These are phyloP conservation scores for Dysmachus trigonus DNA, from an alignment of 2,888 invertebrate species.

Conservation along the genomic window DNA sequence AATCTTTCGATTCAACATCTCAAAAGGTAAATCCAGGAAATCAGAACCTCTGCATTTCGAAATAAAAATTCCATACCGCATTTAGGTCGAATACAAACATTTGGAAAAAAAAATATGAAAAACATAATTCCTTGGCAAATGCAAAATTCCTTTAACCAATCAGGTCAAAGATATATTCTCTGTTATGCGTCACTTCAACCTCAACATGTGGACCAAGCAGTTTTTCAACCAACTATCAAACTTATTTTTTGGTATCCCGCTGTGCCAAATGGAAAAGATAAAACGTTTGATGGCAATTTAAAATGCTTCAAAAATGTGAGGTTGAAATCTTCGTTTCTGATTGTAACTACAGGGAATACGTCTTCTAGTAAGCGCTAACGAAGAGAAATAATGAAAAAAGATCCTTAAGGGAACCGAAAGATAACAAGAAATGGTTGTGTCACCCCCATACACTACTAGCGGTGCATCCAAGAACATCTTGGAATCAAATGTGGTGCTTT, in stretches of 20 bases:
- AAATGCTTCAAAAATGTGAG: not conserved
- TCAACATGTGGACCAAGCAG: not conserved
- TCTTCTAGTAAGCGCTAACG: not conserved
- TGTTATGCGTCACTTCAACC: not conserved
- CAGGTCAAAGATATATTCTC: not conserved
- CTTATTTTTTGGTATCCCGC: not conserved
- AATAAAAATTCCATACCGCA: too few species aligned
- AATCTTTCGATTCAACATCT: too few species aligned
- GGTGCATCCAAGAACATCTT: not conserved
- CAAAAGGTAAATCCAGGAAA: too few species aligned
- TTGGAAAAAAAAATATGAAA: not conserved
- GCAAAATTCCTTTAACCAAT: not conserved
- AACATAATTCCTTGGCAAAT: not conserved
- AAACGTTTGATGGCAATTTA: conserved; percentile 25
- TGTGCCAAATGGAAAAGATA: not conserved
- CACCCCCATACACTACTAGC: not conserved
- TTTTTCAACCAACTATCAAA: not conserved
- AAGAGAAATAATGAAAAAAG: not conserved
- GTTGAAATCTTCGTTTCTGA: not conserved
- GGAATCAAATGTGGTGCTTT: conserved; percentile 27
- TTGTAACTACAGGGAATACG: not conserved
- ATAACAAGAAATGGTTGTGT: not conserved
- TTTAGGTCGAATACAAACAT: too few species aligned
- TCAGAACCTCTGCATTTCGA: too few species aligned
- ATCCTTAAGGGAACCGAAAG: not conserved